Evolutionary conservation across 2,888 invertebrate species (phyloP).

Genomic region (Ashinkailepas kermadecensis): DNA sequence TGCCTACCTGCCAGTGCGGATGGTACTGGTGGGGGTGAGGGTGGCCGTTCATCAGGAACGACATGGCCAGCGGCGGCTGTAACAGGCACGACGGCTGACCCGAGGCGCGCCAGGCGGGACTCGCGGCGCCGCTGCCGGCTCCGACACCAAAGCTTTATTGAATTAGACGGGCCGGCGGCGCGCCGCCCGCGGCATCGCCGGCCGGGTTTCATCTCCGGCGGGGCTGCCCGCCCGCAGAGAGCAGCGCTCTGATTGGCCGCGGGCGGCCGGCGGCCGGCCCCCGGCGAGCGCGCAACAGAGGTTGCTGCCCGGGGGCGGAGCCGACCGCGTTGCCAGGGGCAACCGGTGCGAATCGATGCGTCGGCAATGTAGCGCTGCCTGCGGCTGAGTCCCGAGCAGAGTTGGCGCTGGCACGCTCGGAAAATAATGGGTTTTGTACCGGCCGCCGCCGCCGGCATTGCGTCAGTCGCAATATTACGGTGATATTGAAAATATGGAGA

Average conservation of each 20-base stretch:
- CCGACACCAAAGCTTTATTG: neutral
- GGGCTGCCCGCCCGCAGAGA: neutral
- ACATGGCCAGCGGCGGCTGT: neutral
- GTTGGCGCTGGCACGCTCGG: neutral
- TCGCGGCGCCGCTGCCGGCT: neutral
- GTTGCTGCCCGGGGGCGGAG: neutral
- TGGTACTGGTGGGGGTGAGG: neutral
- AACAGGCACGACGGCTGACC: neutral
- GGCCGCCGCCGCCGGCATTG: neutral
- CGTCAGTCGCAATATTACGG: constrained; percentile 8
- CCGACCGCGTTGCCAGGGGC: constrained; percentile 4
- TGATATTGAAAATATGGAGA: constrained; percentile 11
- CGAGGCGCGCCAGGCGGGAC: neutral
- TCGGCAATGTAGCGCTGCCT: constrained; percentile 5
- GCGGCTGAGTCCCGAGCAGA: neutral
- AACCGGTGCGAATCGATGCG: neutral
- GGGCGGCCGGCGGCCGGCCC: constrained; percentile 9
- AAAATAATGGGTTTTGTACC: constrained; percentile 3
- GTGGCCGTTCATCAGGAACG: constrained; percentile 16
- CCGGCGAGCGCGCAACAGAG: constrained; percentile 7
- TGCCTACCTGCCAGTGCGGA: constrained; percentile 1
- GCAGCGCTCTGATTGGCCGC: neutral
- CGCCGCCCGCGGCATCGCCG: neutral
- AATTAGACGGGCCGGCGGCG: neutral
- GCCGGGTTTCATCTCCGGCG: neutral